A percentile compares a stretch with the other conserved stretches of the same genome.
These are phyloP conservation scores for Amphiprion percula DNA, from an alignment of 2,113 vertebrate genomes.

Conservation along the genomic window DNA sequence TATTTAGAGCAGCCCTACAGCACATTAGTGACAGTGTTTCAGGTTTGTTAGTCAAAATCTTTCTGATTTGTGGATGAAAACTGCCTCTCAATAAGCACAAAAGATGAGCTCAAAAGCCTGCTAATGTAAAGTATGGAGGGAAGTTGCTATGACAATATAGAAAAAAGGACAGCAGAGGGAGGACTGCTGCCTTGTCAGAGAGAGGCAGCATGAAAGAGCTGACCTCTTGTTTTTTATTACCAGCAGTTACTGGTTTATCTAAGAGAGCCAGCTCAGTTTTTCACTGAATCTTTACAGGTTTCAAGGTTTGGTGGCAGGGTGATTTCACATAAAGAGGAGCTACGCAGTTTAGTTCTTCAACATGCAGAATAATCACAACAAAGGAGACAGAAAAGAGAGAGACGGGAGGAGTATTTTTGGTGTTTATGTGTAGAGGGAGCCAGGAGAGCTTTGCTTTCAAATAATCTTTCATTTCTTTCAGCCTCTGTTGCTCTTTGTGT, in stretches of 20 bases:
- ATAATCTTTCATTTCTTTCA: constrained; percentile 26
- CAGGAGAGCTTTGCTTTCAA: constrained; percentile 43
- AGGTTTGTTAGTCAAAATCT: not conserved
- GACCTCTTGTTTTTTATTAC: constrained; percentile 31
- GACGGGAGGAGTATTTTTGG: not conserved
- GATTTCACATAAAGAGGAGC: constrained; percentile 23
- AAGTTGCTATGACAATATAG: constrained; percentile 46
- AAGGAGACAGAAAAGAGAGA: constrained; percentile 15
- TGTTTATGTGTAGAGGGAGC: constrained; percentile 9
- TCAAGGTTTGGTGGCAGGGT: constrained; percentile 41
- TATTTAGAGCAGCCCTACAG: too few species aligned
- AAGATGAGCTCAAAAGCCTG: not conserved
- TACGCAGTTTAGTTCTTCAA: constrained; percentile 44
- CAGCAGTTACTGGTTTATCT: constrained; percentile 23
- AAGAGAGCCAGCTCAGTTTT: constrained; percentile 31
- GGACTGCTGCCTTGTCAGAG: constrained; percentile 39
- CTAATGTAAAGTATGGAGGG: constrained; percentile 31
- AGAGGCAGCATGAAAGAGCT: constrained; percentile 26
- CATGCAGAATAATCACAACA: constrained; percentile 31
- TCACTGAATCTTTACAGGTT: constrained; percentile 23
- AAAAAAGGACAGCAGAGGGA: constrained; percentile 48
- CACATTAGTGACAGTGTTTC: too few species aligned
- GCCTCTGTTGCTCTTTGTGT: constrained; percentile 15
- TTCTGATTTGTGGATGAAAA: not conserved
- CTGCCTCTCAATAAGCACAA: constrained; percentile 1